These are phyloP conservation scores for Rhynchonema sp. DNA, from an alignment of 2,888 invertebrate species.

Conservation along the genomic window DNA sequence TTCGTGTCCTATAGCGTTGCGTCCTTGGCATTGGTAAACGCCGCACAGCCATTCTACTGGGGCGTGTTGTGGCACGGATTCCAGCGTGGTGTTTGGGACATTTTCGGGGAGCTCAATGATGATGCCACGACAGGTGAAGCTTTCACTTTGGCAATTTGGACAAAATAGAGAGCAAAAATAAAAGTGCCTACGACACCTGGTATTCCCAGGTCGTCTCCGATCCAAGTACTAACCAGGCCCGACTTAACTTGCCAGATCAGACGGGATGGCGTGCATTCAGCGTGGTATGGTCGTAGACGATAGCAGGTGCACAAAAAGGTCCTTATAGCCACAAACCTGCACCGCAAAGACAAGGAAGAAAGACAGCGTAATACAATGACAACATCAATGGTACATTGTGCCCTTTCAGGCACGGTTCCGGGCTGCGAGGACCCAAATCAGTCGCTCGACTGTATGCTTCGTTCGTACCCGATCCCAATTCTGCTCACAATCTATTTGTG, in stretches of 20 bases:
- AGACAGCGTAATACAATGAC: neutral
- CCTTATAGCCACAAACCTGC: neutral
- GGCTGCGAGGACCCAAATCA: neutral
- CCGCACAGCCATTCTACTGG: neutral
- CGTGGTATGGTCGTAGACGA: no score
- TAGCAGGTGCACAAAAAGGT: no score
- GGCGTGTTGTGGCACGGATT: conserved; percentile 27
- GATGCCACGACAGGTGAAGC: conserved; percentile 14
- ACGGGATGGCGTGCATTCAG: no score
- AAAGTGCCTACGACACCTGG: no score
- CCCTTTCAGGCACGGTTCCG: neutral
- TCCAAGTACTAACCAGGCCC: no score
- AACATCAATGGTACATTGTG: neutral
- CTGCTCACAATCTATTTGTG: neutral
- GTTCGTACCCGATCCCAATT: neutral
- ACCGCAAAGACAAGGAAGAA: neutral
- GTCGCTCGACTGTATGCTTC: neutral
- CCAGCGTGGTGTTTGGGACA: conserved; percentile 32
- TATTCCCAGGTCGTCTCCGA: no score
- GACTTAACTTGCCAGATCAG: no score
- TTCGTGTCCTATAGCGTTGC: neutral
- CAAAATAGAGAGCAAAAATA: no score
- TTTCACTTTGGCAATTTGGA: neutral
- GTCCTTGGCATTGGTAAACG: neutral
- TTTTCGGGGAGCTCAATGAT: conserved; percentile 31